Conservation (phyloP, 2,888 invertebrate species). For the Bugula neritina region DNA sequence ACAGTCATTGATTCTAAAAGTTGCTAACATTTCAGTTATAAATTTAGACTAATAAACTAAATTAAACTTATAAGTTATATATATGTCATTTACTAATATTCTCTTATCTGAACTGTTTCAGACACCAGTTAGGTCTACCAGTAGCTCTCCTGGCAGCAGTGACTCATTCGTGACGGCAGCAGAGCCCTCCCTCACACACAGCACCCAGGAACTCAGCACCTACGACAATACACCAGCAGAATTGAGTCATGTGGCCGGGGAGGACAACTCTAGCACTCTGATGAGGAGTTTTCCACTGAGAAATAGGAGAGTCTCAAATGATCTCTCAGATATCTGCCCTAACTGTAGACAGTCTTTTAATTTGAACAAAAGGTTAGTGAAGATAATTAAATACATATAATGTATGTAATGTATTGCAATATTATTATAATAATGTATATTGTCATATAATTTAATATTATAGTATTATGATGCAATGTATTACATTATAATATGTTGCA, state of each 20-base stretch:
- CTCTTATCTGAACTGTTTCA: too few species aligned
- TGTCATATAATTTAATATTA: too few species aligned
- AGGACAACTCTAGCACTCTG: neutral
- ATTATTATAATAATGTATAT: too few species aligned
- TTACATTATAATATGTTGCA: too few species aligned
- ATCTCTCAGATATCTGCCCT: neutral
- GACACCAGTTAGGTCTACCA: neutral
- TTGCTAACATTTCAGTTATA: too few species aligned
- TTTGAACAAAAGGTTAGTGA: neutral
- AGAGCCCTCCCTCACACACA: neutral
- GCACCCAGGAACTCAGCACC: neutral
- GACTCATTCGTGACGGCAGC: conserved; percentile 1
- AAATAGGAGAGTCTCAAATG: neutral
- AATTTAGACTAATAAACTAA: too few species aligned
- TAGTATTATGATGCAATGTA: too few species aligned
- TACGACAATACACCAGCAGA: neutral
- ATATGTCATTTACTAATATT: too few species aligned
- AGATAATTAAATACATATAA: too few species aligned
- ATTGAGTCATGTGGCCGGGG: neutral
- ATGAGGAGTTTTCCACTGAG: neutral
- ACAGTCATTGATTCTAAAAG: too few species aligned
- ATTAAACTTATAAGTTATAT: too few species aligned
- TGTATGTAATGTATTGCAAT: too few species aligned
- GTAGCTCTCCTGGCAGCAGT: neutral
- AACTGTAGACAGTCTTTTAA: neutral